Evolutionary conservation across 2,113 vertebrate genomes (phyloP).

Genomic region (Macrotis lagotis): DNA sequence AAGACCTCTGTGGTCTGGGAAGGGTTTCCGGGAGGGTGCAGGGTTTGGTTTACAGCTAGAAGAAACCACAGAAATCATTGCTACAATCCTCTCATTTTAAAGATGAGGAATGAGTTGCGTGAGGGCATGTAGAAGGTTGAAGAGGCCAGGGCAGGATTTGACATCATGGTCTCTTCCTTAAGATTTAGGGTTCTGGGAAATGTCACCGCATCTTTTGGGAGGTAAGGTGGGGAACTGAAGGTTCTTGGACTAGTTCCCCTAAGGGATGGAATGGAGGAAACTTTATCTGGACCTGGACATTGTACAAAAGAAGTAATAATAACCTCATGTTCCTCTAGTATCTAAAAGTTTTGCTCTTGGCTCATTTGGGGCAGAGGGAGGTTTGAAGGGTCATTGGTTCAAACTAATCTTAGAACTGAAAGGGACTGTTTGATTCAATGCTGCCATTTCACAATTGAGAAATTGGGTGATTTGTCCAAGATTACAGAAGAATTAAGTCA

Average conservation of each 20-base stretch:
- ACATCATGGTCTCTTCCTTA: background rate
- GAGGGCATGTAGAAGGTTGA: background rate
- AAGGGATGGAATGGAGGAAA: background rate
- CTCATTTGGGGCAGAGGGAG: background rate
- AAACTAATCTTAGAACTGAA: background rate
- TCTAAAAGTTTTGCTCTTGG: background rate
- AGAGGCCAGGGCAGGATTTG: background rate
- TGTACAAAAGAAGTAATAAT: background rate
- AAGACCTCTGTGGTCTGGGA: background rate
- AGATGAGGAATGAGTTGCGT: background rate
- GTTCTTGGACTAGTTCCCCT: background rate
- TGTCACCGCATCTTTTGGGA: background rate
- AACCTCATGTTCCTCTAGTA: background rate
- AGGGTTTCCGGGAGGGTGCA: background rate
- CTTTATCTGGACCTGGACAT: background rate
- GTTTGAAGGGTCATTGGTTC: background rate
- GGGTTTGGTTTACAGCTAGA: background rate
- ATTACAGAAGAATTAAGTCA: background rate
- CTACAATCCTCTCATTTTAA: background rate
- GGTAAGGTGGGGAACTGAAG: background rate
- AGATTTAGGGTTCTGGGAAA: background rate
- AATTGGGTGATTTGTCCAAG: background rate
- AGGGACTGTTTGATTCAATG: background rate
- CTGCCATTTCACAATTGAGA: background rate
- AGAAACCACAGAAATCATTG: background rate